phyloP scores from a whole-genome alignment of 2,113 vertebrate genomes.

The Pelmatolapia mariae region DNA sequence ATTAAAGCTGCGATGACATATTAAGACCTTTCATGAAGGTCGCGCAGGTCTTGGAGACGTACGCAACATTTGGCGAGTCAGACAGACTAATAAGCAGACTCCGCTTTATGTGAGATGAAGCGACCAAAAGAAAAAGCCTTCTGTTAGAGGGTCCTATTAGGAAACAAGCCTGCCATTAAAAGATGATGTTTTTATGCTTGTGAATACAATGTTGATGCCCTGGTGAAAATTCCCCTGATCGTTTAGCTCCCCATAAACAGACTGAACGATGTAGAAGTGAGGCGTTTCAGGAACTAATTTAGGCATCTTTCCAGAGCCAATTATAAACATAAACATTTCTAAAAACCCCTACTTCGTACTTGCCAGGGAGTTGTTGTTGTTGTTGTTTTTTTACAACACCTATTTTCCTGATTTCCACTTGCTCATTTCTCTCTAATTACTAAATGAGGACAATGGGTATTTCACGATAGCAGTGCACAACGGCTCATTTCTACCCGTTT shows the following conservation, averaged over 20 bases:
- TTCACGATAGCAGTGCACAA: conserved; percentile 4
- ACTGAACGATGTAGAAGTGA: neutral
- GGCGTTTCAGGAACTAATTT: neutral
- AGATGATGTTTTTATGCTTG: neutral
- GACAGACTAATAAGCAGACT: neutral
- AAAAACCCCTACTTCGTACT: neutral
- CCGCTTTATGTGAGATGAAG: neutral
- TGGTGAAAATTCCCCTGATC: neutral
- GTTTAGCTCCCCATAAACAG: neutral
- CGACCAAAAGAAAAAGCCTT: neutral
- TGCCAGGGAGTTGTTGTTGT: neutral
- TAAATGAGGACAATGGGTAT: conserved; percentile 4
- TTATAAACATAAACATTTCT: neutral
- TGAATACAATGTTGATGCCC: neutral
- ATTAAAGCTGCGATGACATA: conserved; percentile 22
- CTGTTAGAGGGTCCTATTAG: neutral
- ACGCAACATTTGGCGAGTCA: neutral
- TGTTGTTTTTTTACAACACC: neutral
- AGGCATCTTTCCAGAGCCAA: neutral
- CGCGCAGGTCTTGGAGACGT: neutral
- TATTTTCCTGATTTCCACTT: conserved; percentile 37
- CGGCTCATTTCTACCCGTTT: conserved; percentile 23
- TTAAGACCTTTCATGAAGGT: conserved; percentile 30
- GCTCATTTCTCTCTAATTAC: conserved; percentile 46
- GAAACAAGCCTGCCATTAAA: neutral